Evolutionary conservation across 2,888 invertebrate species (phyloP).

Genomic region (Bombylius discolor): DNA sequence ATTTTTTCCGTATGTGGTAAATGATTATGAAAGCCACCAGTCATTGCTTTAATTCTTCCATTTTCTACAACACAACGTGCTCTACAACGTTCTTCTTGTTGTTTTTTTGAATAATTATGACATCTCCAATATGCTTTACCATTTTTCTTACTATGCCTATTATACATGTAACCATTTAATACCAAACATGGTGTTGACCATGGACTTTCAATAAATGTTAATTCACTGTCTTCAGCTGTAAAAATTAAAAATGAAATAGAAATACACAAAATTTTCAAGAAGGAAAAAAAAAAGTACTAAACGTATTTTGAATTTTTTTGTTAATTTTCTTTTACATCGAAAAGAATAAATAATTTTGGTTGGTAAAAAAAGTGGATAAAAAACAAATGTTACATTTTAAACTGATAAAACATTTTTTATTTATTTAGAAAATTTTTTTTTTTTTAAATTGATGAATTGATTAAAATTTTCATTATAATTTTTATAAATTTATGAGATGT

Average conservation of each 20-base stretch:
- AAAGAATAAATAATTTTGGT: too few relatives aligned
- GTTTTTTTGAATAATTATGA: slow-evolving; percentile 36
- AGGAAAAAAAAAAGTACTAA: background rate
- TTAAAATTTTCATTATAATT: too few relatives aligned
- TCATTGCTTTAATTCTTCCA: slow-evolving; percentile 30
- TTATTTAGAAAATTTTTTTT: too few relatives aligned
- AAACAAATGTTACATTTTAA: too few relatives aligned
- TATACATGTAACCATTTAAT: slow-evolving; percentile 32
- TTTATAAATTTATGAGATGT: too few relatives aligned
- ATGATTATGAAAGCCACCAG: slow-evolving; percentile 36
- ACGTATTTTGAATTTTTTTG: too few relatives aligned
- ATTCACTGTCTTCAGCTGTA: slow-evolving; percentile 12
- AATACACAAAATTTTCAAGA: background rate
- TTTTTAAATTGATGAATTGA: too few relatives aligned
- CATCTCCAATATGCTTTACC: slow-evolving; percentile 37
- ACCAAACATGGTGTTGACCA: slow-evolving; percentile 37
- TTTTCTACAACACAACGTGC: slow-evolving; percentile 35
- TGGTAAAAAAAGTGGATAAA: too few relatives aligned
- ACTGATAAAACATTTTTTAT: too few relatives aligned
- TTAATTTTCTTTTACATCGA: too few relatives aligned
- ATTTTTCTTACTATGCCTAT: slow-evolving; percentile 35
- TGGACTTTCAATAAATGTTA: slow-evolving; percentile 34
- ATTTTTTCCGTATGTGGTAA: slow-evolving; percentile 35
- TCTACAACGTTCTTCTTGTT: slow-evolving; percentile 31
- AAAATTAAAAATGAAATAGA: background rate